Conservation (phyloP, 2,888 invertebrate species). For the Carpatolechia fugitivella region DNA sequence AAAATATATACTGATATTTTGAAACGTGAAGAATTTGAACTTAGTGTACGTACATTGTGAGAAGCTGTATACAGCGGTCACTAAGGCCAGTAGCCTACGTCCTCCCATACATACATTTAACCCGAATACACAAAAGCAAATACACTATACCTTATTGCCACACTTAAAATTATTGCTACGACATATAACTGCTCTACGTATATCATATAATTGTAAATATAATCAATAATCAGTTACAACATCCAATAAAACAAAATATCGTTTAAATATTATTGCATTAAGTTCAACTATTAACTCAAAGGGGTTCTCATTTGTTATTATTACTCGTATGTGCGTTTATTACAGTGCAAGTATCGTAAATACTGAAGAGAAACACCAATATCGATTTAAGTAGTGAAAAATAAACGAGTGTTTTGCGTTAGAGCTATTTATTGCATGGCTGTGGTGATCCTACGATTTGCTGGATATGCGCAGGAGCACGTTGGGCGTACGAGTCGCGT, state of each 20-base stretch:
- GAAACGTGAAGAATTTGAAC: conserved; percentile 71
- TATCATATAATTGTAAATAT: conserved; percentile 65
- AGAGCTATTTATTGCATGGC: background rate
- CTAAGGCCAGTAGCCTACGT: conserved; percentile 47
- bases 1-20: conserved; percentile 59
- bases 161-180: conserved; percentile 76
- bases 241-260: conserved; percentile 71
- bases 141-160: conserved; percentile 75
- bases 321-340: conserved; percentile 49
- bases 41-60: conserved; percentile 60
- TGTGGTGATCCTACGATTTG: background rate
- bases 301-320: conserved; percentile 43
- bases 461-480: too few relatives aligned
- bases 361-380: conserved; percentile 25
- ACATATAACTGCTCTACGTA: conserved; percentile 67
- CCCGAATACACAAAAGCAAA: conserved; percentile 68
- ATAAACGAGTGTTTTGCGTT: background rate
- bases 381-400: conserved; percentile 4
- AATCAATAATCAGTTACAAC: conserved; percentile 68
- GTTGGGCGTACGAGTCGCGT: too few relatives aligned
- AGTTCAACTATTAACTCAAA: conserved; percentile 53
- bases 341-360: conserved; percentile 63
- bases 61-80: conserved; percentile 71
- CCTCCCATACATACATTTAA: conserved; percentile 40
- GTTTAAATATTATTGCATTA: conserved; percentile 69